Base-by-base conservation (phyloP, 2,797 vertebrate species). In the Manis crassicaudata region DNA sequence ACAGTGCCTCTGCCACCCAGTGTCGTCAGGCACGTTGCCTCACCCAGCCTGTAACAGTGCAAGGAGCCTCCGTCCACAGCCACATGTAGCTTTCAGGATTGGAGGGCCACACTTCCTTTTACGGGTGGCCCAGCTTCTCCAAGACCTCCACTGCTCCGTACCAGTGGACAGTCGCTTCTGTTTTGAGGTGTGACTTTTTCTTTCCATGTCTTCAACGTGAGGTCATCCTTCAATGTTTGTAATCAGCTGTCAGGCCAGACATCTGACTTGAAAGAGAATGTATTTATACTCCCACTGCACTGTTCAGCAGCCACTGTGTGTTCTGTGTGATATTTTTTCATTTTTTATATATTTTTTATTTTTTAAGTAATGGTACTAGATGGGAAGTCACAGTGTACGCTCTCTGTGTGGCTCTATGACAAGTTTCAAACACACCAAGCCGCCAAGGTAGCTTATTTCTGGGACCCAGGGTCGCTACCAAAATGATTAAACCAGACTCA, bases 161-260 rank as follows among this genome's bases (percentile, higher is more conserved):
- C 96, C 96, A 63, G 70, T 8, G 90, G 91, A 95, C 90, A 50
- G 96, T 58, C 16, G 1, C 58, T 56, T 62, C 58, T 50, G 27
- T 46, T 56, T 23, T 2, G 11, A 88, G 52, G 85, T 77, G 80
- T 96, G 97, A 92, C 72, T 56, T 95, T 73, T 95, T 92, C 84
- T 79, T 73, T 6, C 65, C 86, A 76, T 25, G 37, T 65, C 83
- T 83, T 86, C 96, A 85, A 97, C 96, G 97, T 96, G 97, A 98
- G 96, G 68, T 91, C 92, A 35, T 32, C 97, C 95, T 56, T 60
- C 43, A 0, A 8, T 90, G 75, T 97, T 93, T 88, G 96, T 97
- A 68, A 95, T 97, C 96, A 67, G 75, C 80, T 25, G 56, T 88
- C 89, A 54, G 95, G 84, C 81, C 81, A 87, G 29, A 68, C 70